These are phyloP conservation scores for Epiperipatus broadwayi DNA, from an alignment of 2,888 invertebrate species.

Conservation along the genomic window DNA sequence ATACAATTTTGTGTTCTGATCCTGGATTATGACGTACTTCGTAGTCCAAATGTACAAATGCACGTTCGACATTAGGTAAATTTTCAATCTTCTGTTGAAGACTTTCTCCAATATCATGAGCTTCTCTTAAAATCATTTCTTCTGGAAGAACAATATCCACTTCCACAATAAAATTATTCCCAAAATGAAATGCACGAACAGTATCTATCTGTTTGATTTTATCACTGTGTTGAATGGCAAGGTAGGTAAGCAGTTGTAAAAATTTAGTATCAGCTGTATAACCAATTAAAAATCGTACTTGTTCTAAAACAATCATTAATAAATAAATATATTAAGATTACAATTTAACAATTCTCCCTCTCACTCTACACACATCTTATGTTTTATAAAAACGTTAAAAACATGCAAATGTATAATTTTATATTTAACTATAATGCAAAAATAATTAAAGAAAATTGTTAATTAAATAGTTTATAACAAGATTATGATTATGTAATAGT, in stretches of 20 bases:
- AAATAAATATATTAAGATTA: too few species aligned
- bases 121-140: slow-evolving; percentile 28
- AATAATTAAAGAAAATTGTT: too few species aligned
- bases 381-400: too few species aligned
- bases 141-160: slow-evolving; percentile 31
- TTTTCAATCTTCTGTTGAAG: slow-evolving; percentile 32
- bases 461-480: too few species aligned
- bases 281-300: slow-evolving; percentile 7
- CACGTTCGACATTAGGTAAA: slow-evolving; percentile 31
- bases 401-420: too few species aligned
- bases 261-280: slow-evolving; percentile 8
- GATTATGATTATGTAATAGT: too few species aligned
- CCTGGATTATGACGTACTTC: slow-evolving; percentile 29
- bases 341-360: too few species aligned
- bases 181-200: slow-evolving; percentile 34
- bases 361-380: too few species aligned
- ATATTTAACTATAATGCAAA: too few species aligned
- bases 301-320: too few species aligned
- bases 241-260: slow-evolving; percentile 8
- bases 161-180: slow-evolving; percentile 31
- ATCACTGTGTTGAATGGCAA: slow-evolving; percentile 23
- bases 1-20: slow-evolving; percentile 32
- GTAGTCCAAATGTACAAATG: slow-evolving; percentile 35
- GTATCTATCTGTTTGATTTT: slow-evolving; percentile 29
- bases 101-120: slow-evolving; percentile 33